These are phyloP conservation scores for Tetramorium bicarinatum DNA, from an alignment of 2,888 invertebrate genomes.

Conservation along the genomic window DNA sequence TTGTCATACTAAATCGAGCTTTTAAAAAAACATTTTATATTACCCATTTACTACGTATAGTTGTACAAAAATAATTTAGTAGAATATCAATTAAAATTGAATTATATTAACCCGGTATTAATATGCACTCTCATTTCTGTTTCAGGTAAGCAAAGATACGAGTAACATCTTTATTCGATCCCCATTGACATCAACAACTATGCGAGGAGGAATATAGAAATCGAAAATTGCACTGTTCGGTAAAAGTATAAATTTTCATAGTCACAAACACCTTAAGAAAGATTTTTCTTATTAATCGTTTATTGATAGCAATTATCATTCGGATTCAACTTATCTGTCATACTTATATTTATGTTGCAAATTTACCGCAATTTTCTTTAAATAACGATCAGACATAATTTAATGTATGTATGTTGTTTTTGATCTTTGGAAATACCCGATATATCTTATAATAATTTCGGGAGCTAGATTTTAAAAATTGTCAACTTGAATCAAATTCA, in stretches of 20 bases:
- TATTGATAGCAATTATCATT: background rate
- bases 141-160: slow-evolving; percentile 75
- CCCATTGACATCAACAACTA: background rate
- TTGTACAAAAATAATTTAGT: background rate
- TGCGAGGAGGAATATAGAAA: background rate
- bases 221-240: background rate
- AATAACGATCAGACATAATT: background rate
- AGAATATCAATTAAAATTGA: background rate
- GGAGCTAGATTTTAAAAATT: background rate
- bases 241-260: background rate
- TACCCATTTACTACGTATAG: background rate
- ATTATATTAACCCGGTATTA: slow-evolving; percentile 43
- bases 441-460: background rate
- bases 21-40: background rate
- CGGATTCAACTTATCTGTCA: background rate
- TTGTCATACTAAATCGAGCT: background rate
- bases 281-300: slow-evolving; percentile 1
- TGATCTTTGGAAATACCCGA: background rate
- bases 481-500: background rate
- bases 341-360: background rate
- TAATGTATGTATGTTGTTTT: background rate
- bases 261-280: background rate
- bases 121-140: slow-evolving; percentile 73
- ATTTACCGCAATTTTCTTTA: background rate
- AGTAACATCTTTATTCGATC: background rate